These are phyloP conservation scores for Aphelinus certus DNA, from an alignment of 1,140 invertebrate genomes.

Conservation along the genomic window DNA sequence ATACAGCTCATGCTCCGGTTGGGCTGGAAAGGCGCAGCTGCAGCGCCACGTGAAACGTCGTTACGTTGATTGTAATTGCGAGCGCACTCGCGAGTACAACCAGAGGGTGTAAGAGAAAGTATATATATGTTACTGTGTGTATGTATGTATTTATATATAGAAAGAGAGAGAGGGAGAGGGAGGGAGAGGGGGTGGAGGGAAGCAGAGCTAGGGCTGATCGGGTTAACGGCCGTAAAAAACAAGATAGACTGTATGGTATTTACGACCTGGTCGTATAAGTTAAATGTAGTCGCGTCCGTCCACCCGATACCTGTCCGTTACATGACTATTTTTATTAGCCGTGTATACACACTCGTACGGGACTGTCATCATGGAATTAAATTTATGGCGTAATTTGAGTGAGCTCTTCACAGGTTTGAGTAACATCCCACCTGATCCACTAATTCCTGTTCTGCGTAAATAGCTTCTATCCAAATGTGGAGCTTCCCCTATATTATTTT, in stretches of 20 bases:
- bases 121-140: too few species aligned
- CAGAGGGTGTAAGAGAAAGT: background rate
- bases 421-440: too few species aligned
- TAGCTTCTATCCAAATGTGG: too few species aligned
- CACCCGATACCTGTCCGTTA: too few species aligned
- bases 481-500: too few species aligned
- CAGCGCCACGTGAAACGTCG: constrained; percentile 20
- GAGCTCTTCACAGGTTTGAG: too few species aligned
- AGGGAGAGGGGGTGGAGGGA: background rate
- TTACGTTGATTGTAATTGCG: constrained; percentile 37
- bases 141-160: background rate
- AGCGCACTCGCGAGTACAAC: background rate
- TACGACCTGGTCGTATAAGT: background rate
- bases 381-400: too few species aligned
- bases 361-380: too few species aligned
- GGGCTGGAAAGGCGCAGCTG: constrained; percentile 10
- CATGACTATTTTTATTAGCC: too few species aligned
- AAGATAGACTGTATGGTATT: constrained; percentile 10
- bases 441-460: too few species aligned
- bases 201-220: background rate
- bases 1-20: constrained; percentile 1
- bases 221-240: constrained; percentile 28
- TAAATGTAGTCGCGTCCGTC: too few species aligned
- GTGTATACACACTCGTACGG: too few species aligned
- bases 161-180: background rate